Base-by-base conservation (phyloP, 2,113 vertebrate species). In the Cyprinodon tularosa region DNA sequence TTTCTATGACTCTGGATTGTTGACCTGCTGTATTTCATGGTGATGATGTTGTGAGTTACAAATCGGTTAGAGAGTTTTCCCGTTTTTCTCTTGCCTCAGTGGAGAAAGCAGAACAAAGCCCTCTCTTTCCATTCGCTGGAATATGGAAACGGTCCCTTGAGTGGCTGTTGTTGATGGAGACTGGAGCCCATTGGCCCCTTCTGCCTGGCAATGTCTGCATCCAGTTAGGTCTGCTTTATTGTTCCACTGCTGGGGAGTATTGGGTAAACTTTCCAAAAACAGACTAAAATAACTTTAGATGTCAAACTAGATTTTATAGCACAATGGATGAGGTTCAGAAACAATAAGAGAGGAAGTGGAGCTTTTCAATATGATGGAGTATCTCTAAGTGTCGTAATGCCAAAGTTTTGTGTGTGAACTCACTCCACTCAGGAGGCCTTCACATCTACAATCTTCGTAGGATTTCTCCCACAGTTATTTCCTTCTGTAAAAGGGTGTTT, bases 381-480 rank as follows among this genome's bases (percentile, higher is more conserved):
- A 50, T 38, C 12, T 47, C 38, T 10, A 38, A 22, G 42, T 48
- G n/a, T n/a, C 20, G 22, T 29, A 40, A 10, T 10, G 45, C 36
- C 11, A n/a, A 60, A 20, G 68, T 60, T 70, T 14, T 44, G 38
- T 60, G 38, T 60, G 38, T 44, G 20, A 57, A 39, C 17, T 17
- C 15, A 36, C 45, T 65, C 48, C 4, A 57, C 17, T 15, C 67
- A 45, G 0, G 48, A 80, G 37, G 64, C 15, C 59, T 66, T 72
- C 17, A 69, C 47, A 83, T 75, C 63, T 72, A 3, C 1, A 71
- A 37, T 59, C 20, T 38, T 15, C 36, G 13, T 36, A 75, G 36
- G 66, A 45, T 40, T 59, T 84, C 71, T 87, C 86, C 86, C 89
- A 89, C 75, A 88, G 80, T 85, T 63, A 40, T 76, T 57, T 71